Base-by-base conservation (phyloP, 1,140 invertebrate species). In the Eciton burchellii region DNA sequence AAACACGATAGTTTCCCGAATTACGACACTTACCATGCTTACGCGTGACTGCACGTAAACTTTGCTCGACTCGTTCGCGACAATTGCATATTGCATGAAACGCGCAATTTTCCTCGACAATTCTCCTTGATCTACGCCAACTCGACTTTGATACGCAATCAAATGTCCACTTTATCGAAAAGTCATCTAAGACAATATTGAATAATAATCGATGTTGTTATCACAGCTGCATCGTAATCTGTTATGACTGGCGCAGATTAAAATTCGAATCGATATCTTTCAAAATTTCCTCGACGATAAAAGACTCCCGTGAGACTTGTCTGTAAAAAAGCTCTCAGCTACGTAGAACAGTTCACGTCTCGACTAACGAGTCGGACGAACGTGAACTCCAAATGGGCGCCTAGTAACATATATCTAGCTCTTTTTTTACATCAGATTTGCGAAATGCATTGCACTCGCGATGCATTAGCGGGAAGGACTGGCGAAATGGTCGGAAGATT, bases 201-300 rank as follows among this genome's bases (percentile, higher is more conserved):
- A 35, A 35, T 54, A 14, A 59, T 14, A 19, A 59, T 73, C 41
- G 9, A 57, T 43, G 14, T 73, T 45, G 21, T 59, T 59, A 11
- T 73, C 24, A 14, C 70, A 56, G 29, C 19, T 43, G 21, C 29
- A 43, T 2, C 11, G n/a, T 73, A 12, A 16, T 59, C 35, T n/a
- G n/a, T 26, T 45, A 60, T 12, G 11, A 43, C 16, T 2, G 35
- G 35, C 8, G 1, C 4, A 12, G 21, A 57, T 24, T 59, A 21
- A 73, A 72, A 71, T 14, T 41, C 68, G 19, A n/a, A 14, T 59
- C 41, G 24, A 45, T 43, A 73, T 59, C 35, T 60, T 59, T n/a
- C n/a, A 57, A n/a, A 43, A 57, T 9, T 56, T 9, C 12, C n/a
- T 14, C 19, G 54, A 16, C 24, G 21, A 71, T 72, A 72, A 43